Evolutionary conservation across 2,113 vertebrate species (phyloP).

Genomic region (Cheilinus undulatus): DNA sequence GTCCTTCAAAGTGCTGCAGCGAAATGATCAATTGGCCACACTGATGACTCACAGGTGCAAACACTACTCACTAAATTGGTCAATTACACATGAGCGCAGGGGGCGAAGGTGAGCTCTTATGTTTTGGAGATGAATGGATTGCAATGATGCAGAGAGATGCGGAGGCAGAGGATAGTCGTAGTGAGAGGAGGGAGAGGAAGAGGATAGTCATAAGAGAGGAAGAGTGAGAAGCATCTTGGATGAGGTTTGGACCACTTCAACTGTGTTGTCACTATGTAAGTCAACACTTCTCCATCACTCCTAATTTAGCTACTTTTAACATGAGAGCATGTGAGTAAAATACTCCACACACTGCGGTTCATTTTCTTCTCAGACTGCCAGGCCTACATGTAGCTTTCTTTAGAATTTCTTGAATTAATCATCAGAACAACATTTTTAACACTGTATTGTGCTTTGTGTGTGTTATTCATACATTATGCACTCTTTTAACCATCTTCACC

Average conservation of each 20-base stretch:
- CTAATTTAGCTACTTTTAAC: not conserved
- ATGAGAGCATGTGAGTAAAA: not conserved
- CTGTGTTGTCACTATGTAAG: not conserved
- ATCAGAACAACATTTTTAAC: too few species aligned
- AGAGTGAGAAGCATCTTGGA: slow-evolving; percentile 3
- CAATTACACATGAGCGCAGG: slow-evolving; percentile 50
- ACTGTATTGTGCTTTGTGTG: too few species aligned
- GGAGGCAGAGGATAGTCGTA: not conserved
- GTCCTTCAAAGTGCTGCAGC: slow-evolving; percentile 41
- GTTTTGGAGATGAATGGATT: slow-evolving; percentile 45
- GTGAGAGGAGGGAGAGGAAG: slow-evolving; percentile 20
- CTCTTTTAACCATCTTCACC: too few species aligned
- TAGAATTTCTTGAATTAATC: too few species aligned
- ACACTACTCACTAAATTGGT: slow-evolving; percentile 63
- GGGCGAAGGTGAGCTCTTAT: slow-evolving; percentile 40
- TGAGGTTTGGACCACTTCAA: slow-evolving; percentile 8
- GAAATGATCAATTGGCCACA: slow-evolving; percentile 47
- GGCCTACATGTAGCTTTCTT: not conserved
- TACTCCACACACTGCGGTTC: too few species aligned
- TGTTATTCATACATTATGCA: too few species aligned
- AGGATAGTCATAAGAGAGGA: not conserved
- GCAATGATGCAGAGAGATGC: not conserved
- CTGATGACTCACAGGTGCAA: slow-evolving; percentile 67
- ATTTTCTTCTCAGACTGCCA: not conserved
- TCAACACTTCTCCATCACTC: not conserved